Evolutionary conservation across 2,797 vertebrate species (phyloP), one percentile per base, ranked within the genome.

Genomic region (Microctenopoma steveboyesi): DNA sequence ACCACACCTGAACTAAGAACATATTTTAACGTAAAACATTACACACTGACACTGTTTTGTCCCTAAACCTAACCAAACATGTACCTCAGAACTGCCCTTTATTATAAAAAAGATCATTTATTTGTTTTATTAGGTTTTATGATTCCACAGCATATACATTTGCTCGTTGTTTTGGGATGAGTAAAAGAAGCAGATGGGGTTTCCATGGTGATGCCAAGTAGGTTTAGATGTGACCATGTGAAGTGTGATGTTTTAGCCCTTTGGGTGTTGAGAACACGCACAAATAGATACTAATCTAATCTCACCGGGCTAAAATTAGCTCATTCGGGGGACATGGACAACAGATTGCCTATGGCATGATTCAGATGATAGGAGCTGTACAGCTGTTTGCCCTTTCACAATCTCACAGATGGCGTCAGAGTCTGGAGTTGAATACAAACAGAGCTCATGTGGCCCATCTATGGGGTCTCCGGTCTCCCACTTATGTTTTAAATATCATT

Each of bases 251-350:
- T 86, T 83, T 73, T 16, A 54, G 62, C 83, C 82, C 81, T 54
- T 54, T 53, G 81, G 85, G 65, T 87, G 78, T 78, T 65, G 57
- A 78, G 57, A 73, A 74, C 69, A 51, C 7, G 33, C 72, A 78
- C 84, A 86, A 74, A 85, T 64, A 84, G 76, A 92, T 88, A 53
- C 67, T 81, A 76, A 92, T 91, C 87, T 89, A 87, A 89, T 90
- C 87, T 83, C 62, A 69, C 28, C 8, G 2, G 70, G 72, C 60
- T 89, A 83, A 89, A 90, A 90, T 90, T 84, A 88, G 82, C 74
- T 84, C 48, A 57, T 87, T 84, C 64, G 1, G 74, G 72, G 75
- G 74, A 72, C 79, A 70, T 37, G 69, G 71, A 52, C 82, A 72
- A 78, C 83, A 75, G 73, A 74, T 72, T 47, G 87, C 86, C 85